Evolutionary conservation across 2,797 vertebrate species (phyloP), one percentile per base, ranked within the genome.

Genomic region (Rhinatrema bivittatum): DNA sequence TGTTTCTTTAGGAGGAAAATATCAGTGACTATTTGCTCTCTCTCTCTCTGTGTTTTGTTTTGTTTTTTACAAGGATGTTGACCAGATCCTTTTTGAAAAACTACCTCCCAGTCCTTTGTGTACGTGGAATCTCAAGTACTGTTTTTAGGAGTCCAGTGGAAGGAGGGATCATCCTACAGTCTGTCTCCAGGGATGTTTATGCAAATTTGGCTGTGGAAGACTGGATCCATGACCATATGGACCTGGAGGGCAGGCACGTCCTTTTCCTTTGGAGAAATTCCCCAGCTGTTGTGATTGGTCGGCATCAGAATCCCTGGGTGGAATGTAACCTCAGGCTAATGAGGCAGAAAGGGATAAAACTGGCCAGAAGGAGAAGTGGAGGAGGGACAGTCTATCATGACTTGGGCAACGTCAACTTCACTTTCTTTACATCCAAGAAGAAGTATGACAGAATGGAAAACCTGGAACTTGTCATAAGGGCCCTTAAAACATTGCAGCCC

Each of bases 231-330:
- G 76, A 93, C 39, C 74, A 87, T 3, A 47, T 93, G 51, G 81
- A 89, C 49, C 65, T 94, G 39, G 81, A 82, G 39, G 68, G 57
- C 16, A 74, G 42, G 22, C 65, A 70, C 1, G 0, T 94, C 37
- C 81, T 97, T 27, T 79, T 94, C 36, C 53, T 98, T 6, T 99
- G 95, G 91, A 84, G 82, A 61, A 99, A 94, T 69, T 62, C 56
- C 4, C 79, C 91, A 1, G 60, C 82, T 1, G 89, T 96, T 36
- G 92, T 99, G 21, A 88, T 98, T 6, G 95, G 95, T 1, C 86
- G 94, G 26, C 94, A 98, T 53, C 95, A 98, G 66, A 99, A 98
- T 65, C 93, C 94, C 2, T 98, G 94, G 94, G 74, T 80, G 18
- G 94, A 98, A 61, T 93, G 92, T 46, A 69, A 90, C 64, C 78